Evolutionary conservation across 1,140 invertebrate species (phyloP).

Genomic region (Bradysia coprophila): DNA sequence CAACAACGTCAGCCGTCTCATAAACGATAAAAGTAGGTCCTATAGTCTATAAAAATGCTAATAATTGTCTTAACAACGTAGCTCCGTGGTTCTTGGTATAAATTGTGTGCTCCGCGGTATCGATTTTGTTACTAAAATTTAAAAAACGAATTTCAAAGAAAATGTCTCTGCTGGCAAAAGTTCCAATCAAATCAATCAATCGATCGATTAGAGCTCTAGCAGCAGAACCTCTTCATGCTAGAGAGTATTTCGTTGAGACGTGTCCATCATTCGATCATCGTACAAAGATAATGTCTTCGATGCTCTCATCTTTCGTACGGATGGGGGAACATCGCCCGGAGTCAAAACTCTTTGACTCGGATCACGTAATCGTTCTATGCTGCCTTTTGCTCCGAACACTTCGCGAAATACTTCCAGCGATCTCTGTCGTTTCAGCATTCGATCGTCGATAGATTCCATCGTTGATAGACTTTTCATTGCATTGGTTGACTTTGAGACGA

Average conservation of each 20-base stretch:
- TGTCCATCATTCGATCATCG: slow-evolving; percentile 69
- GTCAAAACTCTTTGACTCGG: slow-evolving; percentile 61
- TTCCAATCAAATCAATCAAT: too few relatives aligned
- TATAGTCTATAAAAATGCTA: too few relatives aligned
- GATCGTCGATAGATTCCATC: background rate
- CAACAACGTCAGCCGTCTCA: too few relatives aligned
- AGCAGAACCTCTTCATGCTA: slow-evolving; percentile 26
- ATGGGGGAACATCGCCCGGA: slow-evolving; percentile 58
- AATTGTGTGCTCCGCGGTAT: too few relatives aligned
- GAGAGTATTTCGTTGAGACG: slow-evolving; percentile 24
- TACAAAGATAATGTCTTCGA: slow-evolving; percentile 57
- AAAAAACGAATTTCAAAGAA: too few relatives aligned
- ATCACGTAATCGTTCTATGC: slow-evolving; percentile 44
- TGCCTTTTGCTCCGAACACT: slow-evolving; percentile 32
- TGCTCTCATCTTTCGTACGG: slow-evolving; percentile 40
- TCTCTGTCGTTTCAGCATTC: slow-evolving; percentile 26
- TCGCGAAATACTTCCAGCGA: slow-evolving; percentile 50
- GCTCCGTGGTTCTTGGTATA: too few relatives aligned
- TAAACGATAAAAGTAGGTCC: too few relatives aligned
- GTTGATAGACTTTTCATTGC: background rate
- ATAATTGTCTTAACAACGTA: too few relatives aligned
- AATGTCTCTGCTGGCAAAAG: too few relatives aligned
- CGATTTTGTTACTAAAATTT: too few relatives aligned
- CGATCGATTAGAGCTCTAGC: slow-evolving; percentile 10
- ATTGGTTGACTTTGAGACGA: slow-evolving; percentile 10